Evolutionary conservation across 2,888 invertebrate genomes (phyloP), one percentile per base, ranked within the genome.

Genomic region (Pemphredon lugubris): DNA sequence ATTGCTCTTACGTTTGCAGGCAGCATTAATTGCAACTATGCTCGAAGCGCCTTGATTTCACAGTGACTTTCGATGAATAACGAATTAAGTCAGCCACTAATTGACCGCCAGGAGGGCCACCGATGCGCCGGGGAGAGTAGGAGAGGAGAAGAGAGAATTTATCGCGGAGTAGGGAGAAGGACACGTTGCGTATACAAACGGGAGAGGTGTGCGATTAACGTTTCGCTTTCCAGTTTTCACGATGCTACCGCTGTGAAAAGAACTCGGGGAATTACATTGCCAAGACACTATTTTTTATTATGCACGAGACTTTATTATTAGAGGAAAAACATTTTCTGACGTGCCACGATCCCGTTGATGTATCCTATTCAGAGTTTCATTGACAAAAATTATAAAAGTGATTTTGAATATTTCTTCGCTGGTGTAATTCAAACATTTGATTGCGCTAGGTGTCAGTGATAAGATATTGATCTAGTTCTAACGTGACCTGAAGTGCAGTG

Each of bases 201-300:
- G 60, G 45, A 70, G 79, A 73, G 75, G 78, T 75, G 74, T 75
- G 68, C 75, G 80, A 82, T 80, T 72, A 79, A 73, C 77, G 75
- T 77, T 79, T 79, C 74, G 81, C 83, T 87, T 87, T 85, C 75
- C 86, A 87, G 87, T 87, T 87, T 87, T 84, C 82, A 81, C 79
- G 80, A 76, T 74, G 61, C 77, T 69, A 78, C 58, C 83, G 81
- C 57, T 67, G 58, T 48, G 78, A 37, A 66, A 73, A 54, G 59
- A 68, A 45, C 45, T 26, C 7, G n/a, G n/a, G n/a, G n/a, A n/a
- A 14, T 1, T 30, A 44, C 45, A 37, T 18, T 5, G 21, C 39
- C 23, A 1, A 7, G 44, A 6, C 16, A 11, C 14, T 4, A 9
- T 30, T 11, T 32, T 4, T 4, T 21, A 11, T 37, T 37, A 13